Conservation (phyloP, 23 tunicate genomes). For the Styela clava region DNA sequence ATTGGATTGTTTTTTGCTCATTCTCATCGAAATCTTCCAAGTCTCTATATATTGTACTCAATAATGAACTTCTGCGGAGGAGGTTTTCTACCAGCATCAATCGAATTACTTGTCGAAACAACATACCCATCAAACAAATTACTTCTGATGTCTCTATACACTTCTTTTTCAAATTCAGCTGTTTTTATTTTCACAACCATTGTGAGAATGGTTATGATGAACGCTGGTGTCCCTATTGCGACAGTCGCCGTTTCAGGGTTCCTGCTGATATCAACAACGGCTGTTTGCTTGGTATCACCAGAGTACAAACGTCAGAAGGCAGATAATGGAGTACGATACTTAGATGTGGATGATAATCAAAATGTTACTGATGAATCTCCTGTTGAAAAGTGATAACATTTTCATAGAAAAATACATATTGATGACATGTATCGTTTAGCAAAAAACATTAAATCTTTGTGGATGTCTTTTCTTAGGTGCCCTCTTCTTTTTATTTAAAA, state of each 20-base stretch:
- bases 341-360: too few species aligned
- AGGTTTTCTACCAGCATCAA: neutral
- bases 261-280: neutral
- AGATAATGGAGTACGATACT: neutral
- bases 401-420: too few species aligned
- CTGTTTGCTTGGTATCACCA: neutral
- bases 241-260: neutral
- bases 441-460: too few species aligned
- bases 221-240: neutral
- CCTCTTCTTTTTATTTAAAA: too few species aligned
- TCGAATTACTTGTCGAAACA: conserved; percentile 31
- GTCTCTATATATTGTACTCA: neutral
- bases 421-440: too few species aligned
- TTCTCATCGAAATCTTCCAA: neutral
- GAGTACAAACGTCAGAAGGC: neutral
- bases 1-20: neutral
- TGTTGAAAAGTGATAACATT: too few species aligned
- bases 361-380: too few species aligned
- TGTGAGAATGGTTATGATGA: neutral
- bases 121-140: conserved; percentile 20
- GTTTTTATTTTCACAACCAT: conserved; percentile 4
- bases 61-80: neutral
- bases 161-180: neutral
- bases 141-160: neutral
- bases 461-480: too few species aligned